A percentile compares a stretch with the other conserved stretches of the same genome.
Evolutionary conservation across 1,140 invertebrate genomes (phyloP).

Genomic region (Catajapyx aquilonaris): DNA sequence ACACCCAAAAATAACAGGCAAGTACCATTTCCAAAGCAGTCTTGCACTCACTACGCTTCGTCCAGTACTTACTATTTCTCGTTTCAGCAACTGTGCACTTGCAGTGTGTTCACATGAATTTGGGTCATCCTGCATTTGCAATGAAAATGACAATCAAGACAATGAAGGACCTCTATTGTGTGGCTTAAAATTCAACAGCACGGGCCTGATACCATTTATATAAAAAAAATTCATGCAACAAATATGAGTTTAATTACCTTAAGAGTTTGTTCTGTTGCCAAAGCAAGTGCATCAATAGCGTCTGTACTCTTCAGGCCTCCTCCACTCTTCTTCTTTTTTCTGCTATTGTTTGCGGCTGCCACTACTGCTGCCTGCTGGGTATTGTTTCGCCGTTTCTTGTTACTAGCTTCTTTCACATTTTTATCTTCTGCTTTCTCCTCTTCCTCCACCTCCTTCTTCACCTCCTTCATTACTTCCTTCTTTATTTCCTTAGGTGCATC

Average conservation of each 20-base stretch:
- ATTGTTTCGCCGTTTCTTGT: slow-evolving; percentile 17
- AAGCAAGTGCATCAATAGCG: slow-evolving; percentile 48
- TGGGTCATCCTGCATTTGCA: too few relatives aligned
- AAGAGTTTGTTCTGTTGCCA: slow-evolving; percentile 57
- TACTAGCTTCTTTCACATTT: slow-evolving; percentile 23
- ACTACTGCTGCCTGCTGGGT: slow-evolving; percentile 15
- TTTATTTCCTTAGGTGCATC: slow-evolving; percentile 10
- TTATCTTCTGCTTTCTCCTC: slow-evolving; percentile 25
- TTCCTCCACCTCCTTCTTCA: slow-evolving; percentile 21
- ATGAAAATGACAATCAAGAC: too few relatives aligned
- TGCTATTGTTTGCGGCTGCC: slow-evolving; percentile 17
- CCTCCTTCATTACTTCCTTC: slow-evolving; percentile 16
- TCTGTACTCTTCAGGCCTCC: slow-evolving; percentile 27
- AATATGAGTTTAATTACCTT: slow-evolving; percentile 26
- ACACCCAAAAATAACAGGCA: too few relatives aligned
- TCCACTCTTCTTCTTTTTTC: slow-evolving; percentile 16
- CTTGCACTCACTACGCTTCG: too few relatives aligned
- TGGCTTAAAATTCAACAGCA: not conserved
- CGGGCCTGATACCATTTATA: not conserved
- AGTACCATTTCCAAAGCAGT: too few relatives aligned
- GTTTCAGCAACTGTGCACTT: too few relatives aligned
- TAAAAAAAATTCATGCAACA: not conserved
- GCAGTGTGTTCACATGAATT: too few relatives aligned
- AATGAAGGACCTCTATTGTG: too few relatives aligned
- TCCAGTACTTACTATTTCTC: too few relatives aligned